Base-by-base conservation (phyloP, 2,797 vertebrate genomes). In the Gymnothorax reevesii region DNA sequence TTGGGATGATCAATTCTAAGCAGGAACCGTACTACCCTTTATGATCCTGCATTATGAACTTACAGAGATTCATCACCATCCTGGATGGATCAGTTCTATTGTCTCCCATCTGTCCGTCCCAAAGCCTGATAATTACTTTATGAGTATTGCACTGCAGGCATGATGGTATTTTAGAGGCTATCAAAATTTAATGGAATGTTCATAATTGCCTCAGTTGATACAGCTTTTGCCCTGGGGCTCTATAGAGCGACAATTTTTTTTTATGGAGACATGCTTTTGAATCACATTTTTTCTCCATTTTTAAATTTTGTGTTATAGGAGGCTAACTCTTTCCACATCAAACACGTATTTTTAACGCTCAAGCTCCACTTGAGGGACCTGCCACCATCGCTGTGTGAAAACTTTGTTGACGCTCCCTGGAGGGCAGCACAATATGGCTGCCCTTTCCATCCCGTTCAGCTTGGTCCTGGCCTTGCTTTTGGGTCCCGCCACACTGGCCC, bases 401-500 rank as follows among this genome's bases (percentile, higher is more conserved):
- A 52, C 75, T 75, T 33, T 69, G 85, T 66, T 54, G n/a, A 64
- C 10, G 54, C 59, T 54, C 71, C 59, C 57, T 88, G 71, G 82
- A 54, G 69, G 60, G 25, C 59, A 77, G 6, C 69, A 42, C 88
- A 94, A 91, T 87, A 95, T 95, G 95, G 91, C 91, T 27, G 13
- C 88, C 85, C 89, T 88, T 71, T 86, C 92, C 17, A 33, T 92
- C 49, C 55, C 93, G 84, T 60, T 90, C 6, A 93, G 91, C 90
- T 57, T 94, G 71, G 89, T 87, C 55, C 86, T 97, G 89, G 92
- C 95, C 69, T 83, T 96, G 27, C 89, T 97, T 84, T 95, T 96
- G 91, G 96, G 95, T 89, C 87, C 96, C 91, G 94, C 95, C 57
- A 93, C 95, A 86, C 92, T 95, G 91, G 95, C 92, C 22, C 94